Percentiles rank a stretch among this genome's conserved stretches.
Evolutionary conservation across 2,888 invertebrate species (phyloP).

Genomic region (Dorcus parallelipipedus): DNA sequence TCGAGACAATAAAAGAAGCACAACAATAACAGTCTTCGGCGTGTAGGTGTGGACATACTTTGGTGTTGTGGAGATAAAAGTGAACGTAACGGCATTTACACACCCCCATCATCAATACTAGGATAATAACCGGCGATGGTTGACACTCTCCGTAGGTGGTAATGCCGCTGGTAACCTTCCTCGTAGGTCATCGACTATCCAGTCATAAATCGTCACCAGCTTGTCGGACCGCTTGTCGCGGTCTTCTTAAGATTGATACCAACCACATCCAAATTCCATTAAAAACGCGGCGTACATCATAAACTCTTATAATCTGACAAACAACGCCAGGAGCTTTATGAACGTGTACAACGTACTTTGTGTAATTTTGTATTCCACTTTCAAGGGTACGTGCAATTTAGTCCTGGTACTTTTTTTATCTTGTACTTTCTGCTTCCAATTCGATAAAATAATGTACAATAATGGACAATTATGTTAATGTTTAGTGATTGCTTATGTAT

Average conservation of each 20-base stretch:
- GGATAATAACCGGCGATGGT: constrained; percentile 1
- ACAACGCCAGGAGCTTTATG: constrained; percentile 26
- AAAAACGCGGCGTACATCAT: constrained; percentile 29
- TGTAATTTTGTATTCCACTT: too few species aligned
- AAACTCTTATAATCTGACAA: constrained; percentile 30
- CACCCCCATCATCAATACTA: constrained; percentile 11
- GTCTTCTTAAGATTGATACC: constrained; percentile 29
- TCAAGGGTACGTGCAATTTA: too few species aligned
- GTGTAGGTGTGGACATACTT: not conserved
- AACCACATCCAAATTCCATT: constrained; percentile 29
- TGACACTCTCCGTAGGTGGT: constrained; percentile 16
- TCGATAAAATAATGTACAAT: too few species aligned
- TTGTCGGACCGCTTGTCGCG: constrained; percentile 28
- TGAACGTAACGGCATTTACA: constrained; percentile 1
- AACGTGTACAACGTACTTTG: constrained; percentile 15
- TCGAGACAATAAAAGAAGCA: too few species aligned
- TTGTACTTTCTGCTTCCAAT: too few species aligned
- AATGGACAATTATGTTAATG: too few species aligned
- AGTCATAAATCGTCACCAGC: constrained; percentile 30
- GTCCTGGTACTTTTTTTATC: too few species aligned
- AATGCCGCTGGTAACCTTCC: constrained; percentile 13
- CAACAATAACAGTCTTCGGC: not conserved
- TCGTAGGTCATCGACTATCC: constrained; percentile 27
- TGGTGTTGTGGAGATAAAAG: not conserved
- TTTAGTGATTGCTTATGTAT: too few species aligned